Conservation (phyloP, 2,888 invertebrate species). For the Sphecodes monilicornis region DNA sequence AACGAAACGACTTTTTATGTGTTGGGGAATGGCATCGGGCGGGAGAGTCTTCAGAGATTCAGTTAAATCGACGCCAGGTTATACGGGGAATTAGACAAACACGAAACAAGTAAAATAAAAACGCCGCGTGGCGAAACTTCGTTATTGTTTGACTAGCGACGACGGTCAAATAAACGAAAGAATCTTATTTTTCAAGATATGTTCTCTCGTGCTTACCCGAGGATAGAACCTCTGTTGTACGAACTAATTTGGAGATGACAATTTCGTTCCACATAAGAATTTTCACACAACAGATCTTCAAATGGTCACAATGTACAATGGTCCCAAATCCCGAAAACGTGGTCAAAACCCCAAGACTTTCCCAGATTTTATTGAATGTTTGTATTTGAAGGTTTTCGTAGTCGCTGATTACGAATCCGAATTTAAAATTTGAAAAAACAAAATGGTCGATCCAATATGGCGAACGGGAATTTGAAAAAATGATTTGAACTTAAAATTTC, state of each 20-base stretch:
- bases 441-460: too few species aligned
- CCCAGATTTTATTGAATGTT: too few species aligned
- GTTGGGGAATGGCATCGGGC: slow-evolving; percentile 5
- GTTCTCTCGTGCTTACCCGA: not conserved
- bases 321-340: too few species aligned
- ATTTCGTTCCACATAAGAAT: not conserved
- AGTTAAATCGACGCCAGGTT: slow-evolving; percentile 12
- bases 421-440: too few species aligned
- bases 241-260: not conserved
- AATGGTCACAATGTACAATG: too few species aligned
- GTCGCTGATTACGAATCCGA: too few species aligned
- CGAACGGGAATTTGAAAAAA: too few species aligned
- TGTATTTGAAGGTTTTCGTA: too few species aligned
- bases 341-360: too few species aligned
- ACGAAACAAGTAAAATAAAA: not conserved
- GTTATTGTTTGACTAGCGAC: not conserved
- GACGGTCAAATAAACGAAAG: not conserved
- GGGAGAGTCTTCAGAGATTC: slow-evolving; percentile 22
- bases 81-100: slow-evolving; percentile 14
- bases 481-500: too few species aligned
- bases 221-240: not conserved
- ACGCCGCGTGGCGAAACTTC: not conserved
- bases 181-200: not conserved
- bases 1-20: slow-evolving; percentile 32
- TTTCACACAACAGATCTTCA: not conserved